Evolutionary conservation across 2,113 vertebrate genomes (phyloP).

Genomic region (Grus americana): DNA sequence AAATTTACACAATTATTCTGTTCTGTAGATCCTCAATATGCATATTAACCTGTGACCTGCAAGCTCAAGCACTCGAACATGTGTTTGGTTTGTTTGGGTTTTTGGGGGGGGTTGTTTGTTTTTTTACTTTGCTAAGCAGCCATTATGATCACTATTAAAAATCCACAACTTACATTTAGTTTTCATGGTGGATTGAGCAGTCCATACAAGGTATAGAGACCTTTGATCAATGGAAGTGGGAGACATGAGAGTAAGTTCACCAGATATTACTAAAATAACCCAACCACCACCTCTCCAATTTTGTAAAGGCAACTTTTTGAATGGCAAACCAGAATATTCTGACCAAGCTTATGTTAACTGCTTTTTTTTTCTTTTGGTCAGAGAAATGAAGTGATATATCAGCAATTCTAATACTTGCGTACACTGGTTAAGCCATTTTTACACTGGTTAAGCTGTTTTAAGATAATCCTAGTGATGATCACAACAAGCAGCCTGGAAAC

Average conservation of each 20-base stretch:
- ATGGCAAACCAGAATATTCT: background rate
- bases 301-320: background rate
- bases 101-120: no score
- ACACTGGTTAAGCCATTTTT: background rate
- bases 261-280: background rate
- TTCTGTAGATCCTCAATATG: background rate
- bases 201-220: background rate
- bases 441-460: background rate
- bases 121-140: background rate
- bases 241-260: background rate
- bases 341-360: background rate
- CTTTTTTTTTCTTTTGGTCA: background rate
- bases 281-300: background rate
- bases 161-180: background rate
- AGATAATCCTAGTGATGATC: background rate
- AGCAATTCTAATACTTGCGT: background rate
- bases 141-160: background rate
- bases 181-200: background rate
- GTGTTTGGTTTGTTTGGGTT: no score
- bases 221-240: background rate
- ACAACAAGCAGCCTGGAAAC: background rate
- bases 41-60: background rate
- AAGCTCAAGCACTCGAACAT: accelerated
- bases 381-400: background rate
- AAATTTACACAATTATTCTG: accelerated